Evolutionary conservation across 2,888 invertebrate species (phyloP), one percentile per base, ranked within the genome.

Genomic region (Graphium colonna): DNA sequence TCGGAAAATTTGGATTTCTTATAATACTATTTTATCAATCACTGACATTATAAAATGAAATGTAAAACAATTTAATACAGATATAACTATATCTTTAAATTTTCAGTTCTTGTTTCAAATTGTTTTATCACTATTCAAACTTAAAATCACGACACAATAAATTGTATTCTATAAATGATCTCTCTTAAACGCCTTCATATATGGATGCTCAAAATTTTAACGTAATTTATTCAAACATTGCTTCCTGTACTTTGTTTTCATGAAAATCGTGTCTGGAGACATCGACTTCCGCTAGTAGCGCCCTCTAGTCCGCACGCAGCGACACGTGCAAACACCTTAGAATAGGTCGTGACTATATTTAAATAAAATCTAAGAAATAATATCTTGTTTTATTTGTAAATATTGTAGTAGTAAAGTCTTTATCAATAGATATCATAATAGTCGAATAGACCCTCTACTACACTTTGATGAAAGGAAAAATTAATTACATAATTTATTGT

Each of bases 251-350:
- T 21, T 21, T 21, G n/a, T 18, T 7, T 13, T 43, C 18, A 31
- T 9, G 9, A 31, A 31, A 31, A 31, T 31, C 9, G 52, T 43
- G 48, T 26, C 41, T 12, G 21, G 47, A 8, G 56, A 36, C 42
- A 49, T n/a, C 52, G 28, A 15, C 21, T 36, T 16, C 31, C 47
- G 53, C 48, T 26, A 41, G 38, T 31, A 46, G 68, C 71, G 75
- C 70, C 73, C 73, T 73, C 82, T 83, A 82, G 82, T 82, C 82
- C 73, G 72, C 77, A 71, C 77, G 71, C 71, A 58, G 64, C 65
- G 62, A 64, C 67, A 66, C 68, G 75, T 72, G 69, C 72, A 68
- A 69, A 65, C 68, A 60, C 64, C 63, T 70, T 73, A 68, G 65
- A 52, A 40, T 74, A 71, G 68, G 68, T 64, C 62, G 67, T 74